phyloP scores from a whole-genome alignment of 1,140 invertebrate genomes.

The Neodiprion lecontei region DNA sequence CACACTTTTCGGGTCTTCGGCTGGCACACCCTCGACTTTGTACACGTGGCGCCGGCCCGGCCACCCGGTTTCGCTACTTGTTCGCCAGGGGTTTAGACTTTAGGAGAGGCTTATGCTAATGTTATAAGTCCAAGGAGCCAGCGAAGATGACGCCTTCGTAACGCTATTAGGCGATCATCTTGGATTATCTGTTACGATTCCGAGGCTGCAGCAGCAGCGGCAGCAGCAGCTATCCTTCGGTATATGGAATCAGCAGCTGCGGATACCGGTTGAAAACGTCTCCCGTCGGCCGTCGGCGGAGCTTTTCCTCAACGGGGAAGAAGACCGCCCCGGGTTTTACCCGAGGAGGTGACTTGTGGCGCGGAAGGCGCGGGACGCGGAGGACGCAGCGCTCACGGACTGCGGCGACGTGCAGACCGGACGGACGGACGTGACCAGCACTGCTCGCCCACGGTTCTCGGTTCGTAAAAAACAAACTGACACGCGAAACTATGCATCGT shows the following conservation, averaged over 20 bases:
- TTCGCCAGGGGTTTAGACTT: not conserved
- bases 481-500: constrained; percentile 43
- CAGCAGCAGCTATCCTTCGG: no score
- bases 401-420: constrained; percentile 29
- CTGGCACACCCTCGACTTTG: not conserved
- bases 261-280: not conserved
- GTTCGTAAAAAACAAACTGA: constrained; percentile 28
- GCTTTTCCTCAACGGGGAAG: not conserved
- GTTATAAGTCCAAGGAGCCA: not conserved
- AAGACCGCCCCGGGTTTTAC: not conserved
- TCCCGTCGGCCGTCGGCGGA: not conserved
- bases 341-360: constrained; percentile 25
- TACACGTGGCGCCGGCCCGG: no score
- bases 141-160: not conserved
- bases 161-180: constrained; percentile 7
- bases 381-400: constrained; percentile 37
- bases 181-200: not conserved
- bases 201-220: not conserved
- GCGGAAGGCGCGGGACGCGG: constrained; percentile 35
- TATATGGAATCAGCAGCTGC: no score
- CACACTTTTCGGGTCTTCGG: not conserved
- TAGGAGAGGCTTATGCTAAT: not conserved
- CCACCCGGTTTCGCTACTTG: not conserved
- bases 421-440: not conserved
- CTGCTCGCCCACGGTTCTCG: constrained; percentile 6